A percentile compares a stretch with the other conserved stretches of the same genome.
Conservation (phyloP, 2,113 vertebrate genomes). For the Otolemur garnettii region DNA sequence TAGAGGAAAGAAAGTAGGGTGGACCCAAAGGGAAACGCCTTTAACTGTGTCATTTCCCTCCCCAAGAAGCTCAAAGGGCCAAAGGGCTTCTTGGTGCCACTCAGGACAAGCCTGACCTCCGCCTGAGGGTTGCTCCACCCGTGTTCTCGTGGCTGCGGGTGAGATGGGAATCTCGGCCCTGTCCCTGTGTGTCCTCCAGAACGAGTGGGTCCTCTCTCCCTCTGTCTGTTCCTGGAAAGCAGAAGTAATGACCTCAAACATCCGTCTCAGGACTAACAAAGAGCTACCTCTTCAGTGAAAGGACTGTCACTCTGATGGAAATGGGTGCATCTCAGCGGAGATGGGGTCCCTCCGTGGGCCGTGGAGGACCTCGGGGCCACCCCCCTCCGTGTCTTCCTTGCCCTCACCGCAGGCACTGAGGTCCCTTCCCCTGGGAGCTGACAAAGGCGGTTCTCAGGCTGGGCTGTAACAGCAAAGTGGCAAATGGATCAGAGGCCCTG, state of each 20-base stretch:
- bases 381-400: accelerated
- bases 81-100: accelerated
- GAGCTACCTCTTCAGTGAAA: accelerated
- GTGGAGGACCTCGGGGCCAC: neutral
- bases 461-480: neutral
- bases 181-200: neutral
- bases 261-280: neutral
- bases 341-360: accelerated
- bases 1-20: neutral
- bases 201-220: accelerated
- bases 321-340: neutral
- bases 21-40: neutral
- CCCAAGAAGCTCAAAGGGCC: neutral
- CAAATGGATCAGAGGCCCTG: accelerated
- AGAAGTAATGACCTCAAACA: accelerated
- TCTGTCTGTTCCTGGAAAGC: neutral
- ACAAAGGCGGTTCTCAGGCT: accelerated
- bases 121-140: accelerated
- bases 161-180: neutral
- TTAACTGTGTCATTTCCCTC: neutral
- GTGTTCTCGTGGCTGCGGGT: accelerated
- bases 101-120: accelerated
- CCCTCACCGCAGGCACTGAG: accelerated
- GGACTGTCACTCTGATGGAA: accelerated
- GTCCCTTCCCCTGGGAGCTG: accelerated